Evolutionary conservation across 2,797 vertebrate species (phyloP).

Genomic region (Diceros bicornis): DNA sequence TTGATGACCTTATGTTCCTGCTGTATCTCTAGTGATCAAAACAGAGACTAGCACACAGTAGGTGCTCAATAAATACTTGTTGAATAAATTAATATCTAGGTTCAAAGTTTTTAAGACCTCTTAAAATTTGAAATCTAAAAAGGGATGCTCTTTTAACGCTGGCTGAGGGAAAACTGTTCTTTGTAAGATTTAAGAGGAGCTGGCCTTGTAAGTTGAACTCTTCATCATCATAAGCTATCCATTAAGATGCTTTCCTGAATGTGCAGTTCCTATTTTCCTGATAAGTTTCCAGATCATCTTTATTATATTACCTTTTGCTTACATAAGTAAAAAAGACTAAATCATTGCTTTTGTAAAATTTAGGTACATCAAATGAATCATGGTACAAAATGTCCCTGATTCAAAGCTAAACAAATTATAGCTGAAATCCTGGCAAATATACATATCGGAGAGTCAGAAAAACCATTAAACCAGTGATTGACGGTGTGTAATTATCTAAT

Average conservation of each 20-base stretch:
- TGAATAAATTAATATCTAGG: background rate
- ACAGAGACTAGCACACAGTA: background rate
- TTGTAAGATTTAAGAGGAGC: background rate
- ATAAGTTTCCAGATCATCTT: background rate
- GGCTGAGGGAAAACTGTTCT: background rate
- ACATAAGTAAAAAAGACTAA: background rate
- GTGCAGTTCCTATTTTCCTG: background rate
- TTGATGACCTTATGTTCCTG: background rate
- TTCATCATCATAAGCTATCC: background rate
- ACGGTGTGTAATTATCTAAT: background rate
- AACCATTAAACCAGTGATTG: background rate
- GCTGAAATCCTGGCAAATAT: background rate
- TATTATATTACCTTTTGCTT: background rate
- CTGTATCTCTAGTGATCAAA: background rate
- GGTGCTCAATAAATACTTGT: background rate
- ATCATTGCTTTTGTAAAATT: slow-evolving; percentile 10
- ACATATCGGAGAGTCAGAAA: background rate
- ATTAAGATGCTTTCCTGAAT: background rate
- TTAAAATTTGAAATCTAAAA: background rate
- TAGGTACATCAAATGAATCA: background rate
- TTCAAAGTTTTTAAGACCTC: background rate
- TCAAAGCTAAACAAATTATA: slow-evolving; percentile 52
- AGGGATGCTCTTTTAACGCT: background rate
- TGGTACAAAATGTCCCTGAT: background rate
- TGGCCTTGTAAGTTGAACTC: background rate